Percentiles rank a stretch among this genome's conserved stretches.
Conservation (phyloP, 2,113 vertebrate species). For the Pagrus major region DNA sequence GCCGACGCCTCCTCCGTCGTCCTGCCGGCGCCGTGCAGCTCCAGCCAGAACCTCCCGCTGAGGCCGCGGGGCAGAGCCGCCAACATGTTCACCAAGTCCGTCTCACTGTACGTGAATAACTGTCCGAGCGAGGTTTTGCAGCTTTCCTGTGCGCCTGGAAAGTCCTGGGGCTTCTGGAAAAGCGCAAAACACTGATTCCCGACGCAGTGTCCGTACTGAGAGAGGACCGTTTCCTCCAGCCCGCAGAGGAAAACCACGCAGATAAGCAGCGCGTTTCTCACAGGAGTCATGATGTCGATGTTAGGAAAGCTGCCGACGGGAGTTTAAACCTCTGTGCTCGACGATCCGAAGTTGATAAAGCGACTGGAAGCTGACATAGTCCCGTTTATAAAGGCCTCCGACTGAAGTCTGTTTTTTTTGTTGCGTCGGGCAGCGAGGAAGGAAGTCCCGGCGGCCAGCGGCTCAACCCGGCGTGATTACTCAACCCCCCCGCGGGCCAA, state of each 20-base stretch:
- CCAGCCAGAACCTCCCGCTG: slow-evolving; percentile 51
- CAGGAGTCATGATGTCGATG: slow-evolving; percentile 25
- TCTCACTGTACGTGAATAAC: neutral
- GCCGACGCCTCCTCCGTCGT: rapidly evolving
- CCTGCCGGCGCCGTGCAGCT: rapidly evolving
- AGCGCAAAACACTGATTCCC: slow-evolving; percentile 14
- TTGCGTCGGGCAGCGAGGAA: slow-evolving; percentile 56
- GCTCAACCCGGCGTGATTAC: slow-evolving; percentile 45
- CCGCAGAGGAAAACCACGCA: slow-evolving; percentile 30
- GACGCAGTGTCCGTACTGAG: slow-evolving; percentile 29
- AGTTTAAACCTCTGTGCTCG: neutral
- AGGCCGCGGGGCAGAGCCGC: rapidly evolving
- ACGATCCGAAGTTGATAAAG: neutral
- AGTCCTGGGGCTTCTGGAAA: neutral
- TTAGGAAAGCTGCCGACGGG: neutral
- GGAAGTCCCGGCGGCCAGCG: slow-evolving; percentile 61
- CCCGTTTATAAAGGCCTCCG: slow-evolving; percentile 63
- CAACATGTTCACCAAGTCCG: rapidly evolving
- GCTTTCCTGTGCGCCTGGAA: neutral
- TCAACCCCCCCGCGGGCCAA: slow-evolving; percentile 44
- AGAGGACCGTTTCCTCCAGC: slow-evolving; percentile 14
- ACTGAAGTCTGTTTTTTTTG: neutral
- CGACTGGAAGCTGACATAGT: slow-evolving; percentile 1
- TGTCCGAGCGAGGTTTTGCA: rapidly evolving
- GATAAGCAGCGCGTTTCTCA: neutral